These are phyloP conservation scores for Maconellicoccus hirsutus DNA, from an alignment of 1,140 invertebrate species.

Conservation along the genomic window DNA sequence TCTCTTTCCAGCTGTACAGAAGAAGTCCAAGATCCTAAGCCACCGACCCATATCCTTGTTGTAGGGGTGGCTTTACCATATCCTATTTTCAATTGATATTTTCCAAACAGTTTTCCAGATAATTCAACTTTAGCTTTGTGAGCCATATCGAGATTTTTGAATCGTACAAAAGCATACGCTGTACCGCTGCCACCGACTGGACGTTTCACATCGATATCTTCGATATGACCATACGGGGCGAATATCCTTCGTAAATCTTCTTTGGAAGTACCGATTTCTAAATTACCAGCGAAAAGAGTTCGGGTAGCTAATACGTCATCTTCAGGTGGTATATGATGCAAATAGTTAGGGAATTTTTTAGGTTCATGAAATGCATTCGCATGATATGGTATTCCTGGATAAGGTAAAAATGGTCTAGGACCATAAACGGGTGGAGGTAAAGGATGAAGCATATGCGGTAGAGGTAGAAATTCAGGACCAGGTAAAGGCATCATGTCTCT, in stretches of 20 bases:
- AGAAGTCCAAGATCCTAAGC: slow-evolving; percentile 89
- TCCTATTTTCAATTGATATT: slow-evolving; percentile 97
- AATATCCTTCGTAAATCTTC: slow-evolving; percentile 86
- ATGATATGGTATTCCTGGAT: slow-evolving; percentile 45
- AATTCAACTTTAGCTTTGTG: slow-evolving; percentile 89
- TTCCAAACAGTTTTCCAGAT: slow-evolving; percentile 95
- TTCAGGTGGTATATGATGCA: slow-evolving; percentile 89
- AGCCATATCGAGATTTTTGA: slow-evolving; percentile 88
- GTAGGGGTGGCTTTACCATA: slow-evolving; percentile 97
- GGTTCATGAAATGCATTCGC: slow-evolving; percentile 75
- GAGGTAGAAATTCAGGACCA: slow-evolving; percentile 49
- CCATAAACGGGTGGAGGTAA: slow-evolving; percentile 49
- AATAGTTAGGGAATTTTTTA: slow-evolving; percentile 93
- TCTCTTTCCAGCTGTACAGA: slow-evolving; percentile 80
- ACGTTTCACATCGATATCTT: slow-evolving; percentile 95
- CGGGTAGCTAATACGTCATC: slow-evolving; percentile 91
- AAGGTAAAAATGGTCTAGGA: slow-evolving; percentile 56
- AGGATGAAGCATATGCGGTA: slow-evolving; percentile 44
- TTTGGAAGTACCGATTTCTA: slow-evolving; percentile 93
- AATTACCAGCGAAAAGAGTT: slow-evolving; percentile 93
- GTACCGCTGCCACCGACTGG: slow-evolving; percentile 90
- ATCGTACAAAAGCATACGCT: slow-evolving; percentile 94
- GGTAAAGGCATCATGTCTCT: slow-evolving; percentile 50
- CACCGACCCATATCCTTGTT: slow-evolving; percentile 92
- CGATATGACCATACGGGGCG: slow-evolving; percentile 86